A percentile compares a stretch with the other conserved stretches of the same genome.
phyloP scores from a whole-genome alignment of 1,140 invertebrate species.

The Lordiphosa stackelbergi region DNA sequence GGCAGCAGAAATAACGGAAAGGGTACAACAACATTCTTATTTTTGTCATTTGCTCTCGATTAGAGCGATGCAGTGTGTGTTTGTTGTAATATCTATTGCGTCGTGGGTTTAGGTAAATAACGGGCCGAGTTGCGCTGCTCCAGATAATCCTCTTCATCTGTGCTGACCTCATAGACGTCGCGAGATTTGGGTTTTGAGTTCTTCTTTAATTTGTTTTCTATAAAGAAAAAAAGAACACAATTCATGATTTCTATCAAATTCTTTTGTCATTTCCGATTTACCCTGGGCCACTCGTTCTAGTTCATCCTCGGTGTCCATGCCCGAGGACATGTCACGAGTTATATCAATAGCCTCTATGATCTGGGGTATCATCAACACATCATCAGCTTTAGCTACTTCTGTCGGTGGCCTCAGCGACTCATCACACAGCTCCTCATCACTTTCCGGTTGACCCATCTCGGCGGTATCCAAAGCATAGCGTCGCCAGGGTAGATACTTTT shows the following conservation, averaged over 20 bases:
- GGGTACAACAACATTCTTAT: too few species aligned
- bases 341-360: neutral
- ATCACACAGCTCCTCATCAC: conserved; percentile 79
- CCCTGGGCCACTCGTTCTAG: conserved; percentile 77
- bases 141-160: conserved; percentile 68
- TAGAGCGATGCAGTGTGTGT: too few species aligned
- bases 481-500: conserved; percentile 85
- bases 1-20: too few species aligned
- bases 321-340: conserved; percentile 46
- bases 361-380: conserved; percentile 1
- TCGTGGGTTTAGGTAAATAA: too few species aligned
- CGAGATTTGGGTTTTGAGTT: conserved; percentile 10
- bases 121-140: too few species aligned
- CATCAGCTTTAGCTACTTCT: neutral
- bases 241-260: neutral
- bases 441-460: conserved; percentile 77
- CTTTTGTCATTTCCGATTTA: conserved; percentile 19
- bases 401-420: conserved; percentile 46
- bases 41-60: too few species aligned
- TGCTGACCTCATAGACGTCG: conserved; percentile 47
- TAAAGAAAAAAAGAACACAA: neutral
- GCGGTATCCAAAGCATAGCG: conserved; percentile 80
- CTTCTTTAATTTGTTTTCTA: conserved; percentile 31
- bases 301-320: conserved; percentile 79
- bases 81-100: too few species aligned